These are phyloP conservation scores for Todiramphus chloris DNA, from an alignment of 2,113 vertebrate species.

Conservation along the genomic window DNA sequence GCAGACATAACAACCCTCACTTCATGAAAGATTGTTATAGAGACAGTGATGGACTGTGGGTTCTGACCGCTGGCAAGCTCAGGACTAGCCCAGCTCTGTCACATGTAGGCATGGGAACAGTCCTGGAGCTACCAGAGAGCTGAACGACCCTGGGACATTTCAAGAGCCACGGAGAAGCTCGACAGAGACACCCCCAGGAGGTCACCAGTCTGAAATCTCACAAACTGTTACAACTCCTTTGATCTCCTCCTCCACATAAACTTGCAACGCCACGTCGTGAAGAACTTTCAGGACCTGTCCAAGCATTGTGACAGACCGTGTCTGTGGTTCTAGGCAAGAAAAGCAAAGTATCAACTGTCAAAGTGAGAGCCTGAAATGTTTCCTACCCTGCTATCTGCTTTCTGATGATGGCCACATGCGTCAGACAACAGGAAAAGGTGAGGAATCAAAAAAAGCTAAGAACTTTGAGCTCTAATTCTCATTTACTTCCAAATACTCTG, in stretches of 20 bases:
- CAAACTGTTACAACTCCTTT: not conserved
- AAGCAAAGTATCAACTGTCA: not conserved
- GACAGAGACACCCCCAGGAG: not conserved
- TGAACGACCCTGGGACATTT: not conserved
- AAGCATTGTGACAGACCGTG: not conserved
- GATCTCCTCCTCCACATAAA: not conserved
- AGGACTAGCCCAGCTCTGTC: not conserved
- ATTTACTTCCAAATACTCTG: not conserved
- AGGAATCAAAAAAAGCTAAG: not conserved
- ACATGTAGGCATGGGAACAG: accelerated
- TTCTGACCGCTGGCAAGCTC: not conserved
- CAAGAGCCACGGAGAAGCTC: not conserved
- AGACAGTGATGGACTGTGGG: not conserved
- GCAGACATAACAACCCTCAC: accelerated
- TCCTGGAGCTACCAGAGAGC: not conserved
- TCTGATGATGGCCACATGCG: not conserved
- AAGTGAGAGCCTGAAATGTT: not conserved
- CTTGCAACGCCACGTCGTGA: not conserved
- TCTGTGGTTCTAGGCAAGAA: not conserved
- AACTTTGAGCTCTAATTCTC: not conserved
- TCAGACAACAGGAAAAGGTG: not conserved
- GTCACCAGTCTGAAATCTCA: not conserved
- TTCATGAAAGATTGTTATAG: not conserved
- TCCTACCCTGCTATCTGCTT: not conserved
- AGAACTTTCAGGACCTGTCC: not conserved